Percentiles rank a stretch among this genome's conserved stretches.
Conservation (phyloP, 2,113 vertebrate genomes). For the Tachycineta bicolor region DNA sequence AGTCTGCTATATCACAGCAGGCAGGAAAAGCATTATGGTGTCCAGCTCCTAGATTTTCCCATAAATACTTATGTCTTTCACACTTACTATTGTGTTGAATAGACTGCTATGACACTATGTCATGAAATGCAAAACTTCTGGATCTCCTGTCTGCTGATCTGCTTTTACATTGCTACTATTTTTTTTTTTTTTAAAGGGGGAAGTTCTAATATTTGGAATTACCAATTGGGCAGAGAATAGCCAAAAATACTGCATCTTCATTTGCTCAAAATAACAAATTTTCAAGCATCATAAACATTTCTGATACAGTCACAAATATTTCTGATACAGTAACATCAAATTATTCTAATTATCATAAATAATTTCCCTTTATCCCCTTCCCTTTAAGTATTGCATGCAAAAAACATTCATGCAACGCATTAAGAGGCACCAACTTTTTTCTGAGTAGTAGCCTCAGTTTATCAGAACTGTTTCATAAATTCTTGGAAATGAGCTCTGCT, state of each 20-base stretch:
- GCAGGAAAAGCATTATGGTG: not conserved
- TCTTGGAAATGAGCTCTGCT: not conserved
- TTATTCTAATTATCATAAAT: not conserved
- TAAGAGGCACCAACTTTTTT: not conserved
- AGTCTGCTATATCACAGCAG: not conserved
- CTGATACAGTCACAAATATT: not conserved
- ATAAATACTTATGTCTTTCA: not conserved
- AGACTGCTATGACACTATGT: not conserved
- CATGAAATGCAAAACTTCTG: not conserved
- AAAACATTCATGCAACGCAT: not conserved
- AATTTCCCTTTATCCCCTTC: not conserved
- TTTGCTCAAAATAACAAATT: not conserved
- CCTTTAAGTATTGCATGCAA: not conserved
- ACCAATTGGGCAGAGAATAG: not conserved
- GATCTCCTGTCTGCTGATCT: not conserved
- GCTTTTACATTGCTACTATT: not conserved
- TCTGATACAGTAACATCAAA: not conserved
- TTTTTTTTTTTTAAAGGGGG: not conserved
- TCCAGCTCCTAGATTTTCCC: not conserved
- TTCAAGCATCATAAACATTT: not conserved
- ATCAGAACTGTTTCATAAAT: not conserved
- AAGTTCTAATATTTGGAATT: not conserved
- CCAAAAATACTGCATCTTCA: not conserved
- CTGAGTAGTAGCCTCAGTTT: not conserved
- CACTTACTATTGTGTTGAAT: not conserved